Percentiles rank a stretch among this genome's conserved stretches.
Evolutionary conservation across 2,113 vertebrate species (phyloP).

Genomic region (Macrotis lagotis): DNA sequence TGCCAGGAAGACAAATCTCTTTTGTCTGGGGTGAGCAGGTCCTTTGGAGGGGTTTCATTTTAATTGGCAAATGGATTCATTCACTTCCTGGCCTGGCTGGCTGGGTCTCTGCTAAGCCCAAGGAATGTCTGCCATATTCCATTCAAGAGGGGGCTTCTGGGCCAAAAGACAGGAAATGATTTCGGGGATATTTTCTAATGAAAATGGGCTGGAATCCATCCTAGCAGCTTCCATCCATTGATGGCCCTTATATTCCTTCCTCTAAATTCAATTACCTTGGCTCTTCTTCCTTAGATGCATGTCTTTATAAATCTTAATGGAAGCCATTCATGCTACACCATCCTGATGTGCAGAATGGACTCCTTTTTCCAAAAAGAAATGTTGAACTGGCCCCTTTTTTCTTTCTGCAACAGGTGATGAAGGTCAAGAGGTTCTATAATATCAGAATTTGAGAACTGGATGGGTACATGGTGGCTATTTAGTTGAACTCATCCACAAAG

Average conservation of each 20-base stretch:
- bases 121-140: constrained; percentile 60
- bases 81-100: constrained; percentile 74
- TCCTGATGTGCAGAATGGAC: not conserved
- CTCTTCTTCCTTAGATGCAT: not conserved
- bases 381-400: not conserved
- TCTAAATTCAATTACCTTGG: constrained; percentile 11
- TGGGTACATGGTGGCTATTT: not conserved
- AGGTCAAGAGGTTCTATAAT: not conserved
- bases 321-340: not conserved
- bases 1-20: constrained; percentile 79
- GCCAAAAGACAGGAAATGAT: not conserved
- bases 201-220: not conserved
- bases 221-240: not conserved
- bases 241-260: not conserved
- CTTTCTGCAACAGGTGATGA: not conserved
- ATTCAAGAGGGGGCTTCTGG: not conserved
- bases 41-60: constrained; percentile 77
- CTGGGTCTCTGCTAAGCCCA: constrained; percentile 49
- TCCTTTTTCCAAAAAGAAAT: not conserved
- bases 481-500: not conserved
- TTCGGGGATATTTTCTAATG: constrained; percentile 61
- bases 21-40: constrained; percentile 70
- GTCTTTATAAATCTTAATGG: not conserved
- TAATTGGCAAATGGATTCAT: constrained; percentile 81
- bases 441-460: not conserved